These are phyloP conservation scores for Holocentrus rufus DNA, from an alignment of 2,797 vertebrate species.

Conservation along the genomic window DNA sequence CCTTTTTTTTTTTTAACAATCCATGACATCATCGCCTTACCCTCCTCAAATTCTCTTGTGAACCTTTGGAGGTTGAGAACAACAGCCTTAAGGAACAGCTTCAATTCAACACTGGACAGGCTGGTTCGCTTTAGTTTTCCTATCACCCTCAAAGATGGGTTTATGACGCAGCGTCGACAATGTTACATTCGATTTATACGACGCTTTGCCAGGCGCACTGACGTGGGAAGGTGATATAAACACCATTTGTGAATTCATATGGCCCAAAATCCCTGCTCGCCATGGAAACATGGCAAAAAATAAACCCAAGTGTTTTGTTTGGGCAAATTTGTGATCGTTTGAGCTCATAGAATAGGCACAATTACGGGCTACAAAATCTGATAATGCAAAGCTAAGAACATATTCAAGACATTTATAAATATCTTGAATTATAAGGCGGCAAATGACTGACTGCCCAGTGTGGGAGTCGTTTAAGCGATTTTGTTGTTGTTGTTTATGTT, in stretches of 20 bases:
- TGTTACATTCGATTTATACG: constrained; percentile 62
- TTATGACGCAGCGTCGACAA: constrained; percentile 35
- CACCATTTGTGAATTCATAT: constrained; percentile 50
- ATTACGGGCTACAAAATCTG: constrained; percentile 18
- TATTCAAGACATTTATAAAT: constrained; percentile 46
- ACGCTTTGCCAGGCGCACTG: constrained; percentile 27
- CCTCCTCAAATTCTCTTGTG: too few species aligned
- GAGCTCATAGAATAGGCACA: constrained; percentile 22
- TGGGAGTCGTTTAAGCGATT: constrained; percentile 50
- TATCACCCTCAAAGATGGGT: constrained; percentile 44
- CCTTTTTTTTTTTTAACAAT: too few species aligned
- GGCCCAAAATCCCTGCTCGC: constrained; percentile 36
- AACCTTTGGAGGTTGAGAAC: too few species aligned
- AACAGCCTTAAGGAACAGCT: neutral
- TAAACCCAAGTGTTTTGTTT: constrained; percentile 43
- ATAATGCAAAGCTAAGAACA: constrained; percentile 21
- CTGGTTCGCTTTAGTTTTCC: constrained; percentile 57
- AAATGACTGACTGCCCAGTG: constrained; percentile 27
- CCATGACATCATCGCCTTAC: too few species aligned
- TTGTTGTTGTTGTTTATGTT: constrained; percentile 51
- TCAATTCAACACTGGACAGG: constrained; percentile 68
- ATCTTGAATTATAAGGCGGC: constrained; percentile 26
- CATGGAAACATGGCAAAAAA: constrained; percentile 20
- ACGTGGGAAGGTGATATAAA: constrained; percentile 52
- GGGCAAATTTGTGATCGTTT: constrained; percentile 47